Conservation (phyloP, 2,113 vertebrate species). For the Ifrita kowaldi region DNA sequence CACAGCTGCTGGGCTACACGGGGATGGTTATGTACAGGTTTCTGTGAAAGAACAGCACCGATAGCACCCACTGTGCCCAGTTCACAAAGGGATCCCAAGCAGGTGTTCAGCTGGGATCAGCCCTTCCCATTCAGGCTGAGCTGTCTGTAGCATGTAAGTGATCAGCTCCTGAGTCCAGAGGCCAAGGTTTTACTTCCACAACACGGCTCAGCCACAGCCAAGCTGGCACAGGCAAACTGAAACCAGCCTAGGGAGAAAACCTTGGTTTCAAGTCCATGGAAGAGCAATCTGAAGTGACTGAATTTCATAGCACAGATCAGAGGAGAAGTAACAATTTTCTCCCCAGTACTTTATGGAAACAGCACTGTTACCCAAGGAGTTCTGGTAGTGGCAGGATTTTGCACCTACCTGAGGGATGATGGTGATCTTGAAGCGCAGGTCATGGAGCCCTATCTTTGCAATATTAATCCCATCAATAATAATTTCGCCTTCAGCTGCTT, state of each 20-base stretch:
- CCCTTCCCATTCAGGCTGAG: background rate
- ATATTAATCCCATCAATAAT: slow-evolving; percentile 88
- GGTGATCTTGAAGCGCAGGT: slow-evolving; percentile 89
- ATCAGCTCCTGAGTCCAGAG: background rate
- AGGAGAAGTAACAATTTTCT: background rate
- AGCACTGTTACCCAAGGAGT: background rate
- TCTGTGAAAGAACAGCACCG: background rate
- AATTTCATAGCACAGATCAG: background rate
- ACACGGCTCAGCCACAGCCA: background rate
- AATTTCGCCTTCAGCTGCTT: slow-evolving; percentile 85
- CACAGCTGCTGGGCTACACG: background rate
- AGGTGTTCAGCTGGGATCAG: background rate
- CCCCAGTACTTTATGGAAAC: background rate
- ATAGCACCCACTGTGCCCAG: background rate
- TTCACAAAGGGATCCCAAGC: background rate
- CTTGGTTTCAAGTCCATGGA: background rate
- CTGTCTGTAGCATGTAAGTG: background rate
- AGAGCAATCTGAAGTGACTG: background rate
- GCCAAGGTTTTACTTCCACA: background rate
- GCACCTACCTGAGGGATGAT: slow-evolving; percentile 91
- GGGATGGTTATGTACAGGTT: background rate
- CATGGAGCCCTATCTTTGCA: slow-evolving; percentile 86
- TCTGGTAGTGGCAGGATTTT: background rate
- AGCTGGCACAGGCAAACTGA: background rate
- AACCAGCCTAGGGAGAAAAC: background rate